Conservation (phyloP, 2,888 invertebrate genomes). For the Acrobasis repandana region DNA sequence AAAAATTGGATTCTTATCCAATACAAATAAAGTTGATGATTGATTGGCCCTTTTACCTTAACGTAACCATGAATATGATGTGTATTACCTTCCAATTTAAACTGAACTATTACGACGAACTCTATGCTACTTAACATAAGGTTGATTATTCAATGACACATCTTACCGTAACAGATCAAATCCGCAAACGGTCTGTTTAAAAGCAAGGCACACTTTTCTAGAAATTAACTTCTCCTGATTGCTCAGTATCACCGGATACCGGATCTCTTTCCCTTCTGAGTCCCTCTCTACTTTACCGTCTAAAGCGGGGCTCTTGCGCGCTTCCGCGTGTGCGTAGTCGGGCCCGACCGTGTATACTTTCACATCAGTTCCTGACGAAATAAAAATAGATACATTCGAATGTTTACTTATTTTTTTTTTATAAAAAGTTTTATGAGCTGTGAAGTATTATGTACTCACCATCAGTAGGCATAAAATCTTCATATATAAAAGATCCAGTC, state of each 20-base stretch:
- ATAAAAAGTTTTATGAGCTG: background rate
- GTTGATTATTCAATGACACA: background rate
- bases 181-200: slow-evolving; percentile 99
- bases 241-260: slow-evolving; percentile 98
- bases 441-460: slow-evolving; percentile 82
- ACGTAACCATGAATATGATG: too few species aligned
- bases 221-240: slow-evolving; percentile 99
- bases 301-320: slow-evolving; percentile 98
- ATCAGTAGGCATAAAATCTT: slow-evolving; percentile 99
- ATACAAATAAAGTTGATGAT: too few species aligned
- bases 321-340: slow-evolving; percentile 99
- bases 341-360: slow-evolving; percentile 99
- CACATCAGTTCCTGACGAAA: slow-evolving; percentile 84
- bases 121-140: background rate
- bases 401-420: too few species aligned
- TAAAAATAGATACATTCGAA: too few species aligned
- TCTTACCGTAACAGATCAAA: slow-evolving; percentile 95
- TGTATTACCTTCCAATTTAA: too few species aligned
- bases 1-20: too few species aligned
- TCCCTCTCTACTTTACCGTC: slow-evolving; percentile 99
- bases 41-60: too few species aligned
- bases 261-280: slow-evolving; percentile 98
- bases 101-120: too few species aligned
- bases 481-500: slow-evolving; percentile 99
- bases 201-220: slow-evolving; percentile 97